A percentile compares a stretch with the other conserved stretches of the same genome.
Conservation (phyloP, 2,888 invertebrate species). For the Dermolepida albohirtum region DNA sequence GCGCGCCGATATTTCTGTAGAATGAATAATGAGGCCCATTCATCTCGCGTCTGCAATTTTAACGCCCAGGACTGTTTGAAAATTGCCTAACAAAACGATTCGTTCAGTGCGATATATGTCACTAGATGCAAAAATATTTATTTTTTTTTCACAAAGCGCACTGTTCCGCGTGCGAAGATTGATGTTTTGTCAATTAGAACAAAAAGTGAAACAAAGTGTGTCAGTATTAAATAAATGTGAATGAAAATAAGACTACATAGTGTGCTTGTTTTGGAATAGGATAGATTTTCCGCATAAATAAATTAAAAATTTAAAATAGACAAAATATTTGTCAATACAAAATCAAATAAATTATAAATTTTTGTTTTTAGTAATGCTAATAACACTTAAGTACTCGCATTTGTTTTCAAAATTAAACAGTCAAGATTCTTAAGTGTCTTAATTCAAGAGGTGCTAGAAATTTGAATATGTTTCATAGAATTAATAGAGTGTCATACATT, state of each 20-base stretch:
- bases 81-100: constrained; percentile 38
- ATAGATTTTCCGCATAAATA: constrained; percentile 17
- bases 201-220: constrained; percentile 33
- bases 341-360: too few relatives aligned
- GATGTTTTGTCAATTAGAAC: constrained; percentile 32
- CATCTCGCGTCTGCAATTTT: constrained; percentile 36
- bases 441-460: too few relatives aligned
- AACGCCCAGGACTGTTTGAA: constrained; percentile 35
- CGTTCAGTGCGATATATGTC: constrained; percentile 28
- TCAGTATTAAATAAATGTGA: constrained; percentile 30
- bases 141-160: constrained; percentile 8
- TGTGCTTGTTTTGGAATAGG: constrained; percentile 17
- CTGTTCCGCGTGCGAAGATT: constrained; percentile 19
- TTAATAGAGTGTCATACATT: too few relatives aligned
- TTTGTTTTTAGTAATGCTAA: too few relatives aligned
- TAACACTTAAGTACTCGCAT: too few relatives aligned
- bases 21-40: constrained; percentile 35
- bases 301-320: not conserved
- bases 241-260: constrained; percentile 17
- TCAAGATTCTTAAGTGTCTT: too few relatives aligned
- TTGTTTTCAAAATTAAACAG: too few relatives aligned
- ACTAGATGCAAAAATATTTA: constrained; percentile 33
- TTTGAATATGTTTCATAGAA: too few relatives aligned
- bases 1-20: constrained; percentile 33
- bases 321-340: too few relatives aligned